Conservation (phyloP, 2,113 vertebrate genomes). For the Dissostichus mawsoni region DNA sequence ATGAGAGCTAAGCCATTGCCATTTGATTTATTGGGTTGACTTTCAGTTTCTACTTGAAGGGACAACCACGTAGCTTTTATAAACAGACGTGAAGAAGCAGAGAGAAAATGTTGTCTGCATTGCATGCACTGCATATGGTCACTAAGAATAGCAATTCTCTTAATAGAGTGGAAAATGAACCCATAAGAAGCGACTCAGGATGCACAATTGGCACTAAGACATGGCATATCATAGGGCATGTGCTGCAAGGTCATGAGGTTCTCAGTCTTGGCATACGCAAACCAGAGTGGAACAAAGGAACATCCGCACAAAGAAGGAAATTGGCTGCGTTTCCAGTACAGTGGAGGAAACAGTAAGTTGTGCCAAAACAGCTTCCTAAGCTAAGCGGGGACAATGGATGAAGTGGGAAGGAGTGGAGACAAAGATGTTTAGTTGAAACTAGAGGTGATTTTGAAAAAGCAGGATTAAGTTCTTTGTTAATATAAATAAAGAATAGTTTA, state of each 20-base stretch:
- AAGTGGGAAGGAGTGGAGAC: constrained; percentile 11
- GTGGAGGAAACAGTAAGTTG: constrained; percentile 18
- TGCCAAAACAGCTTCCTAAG: constrained; percentile 38
- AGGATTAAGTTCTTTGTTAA: constrained; percentile 6
- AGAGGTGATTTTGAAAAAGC: constrained; percentile 10
- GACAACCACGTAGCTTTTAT: constrained; percentile 6
- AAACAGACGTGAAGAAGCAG: constrained; percentile 34
- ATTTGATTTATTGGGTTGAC: constrained; percentile 36
- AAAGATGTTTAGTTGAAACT: constrained; percentile 32
- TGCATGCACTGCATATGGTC: constrained; percentile 14
- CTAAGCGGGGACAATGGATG: constrained; percentile 22
- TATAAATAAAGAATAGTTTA: constrained; percentile 5
- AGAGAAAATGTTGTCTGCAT: constrained; percentile 8
- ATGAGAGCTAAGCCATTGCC: constrained; percentile 26
- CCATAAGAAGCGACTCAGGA: constrained; percentile 35
- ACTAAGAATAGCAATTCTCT: constrained; percentile 16
- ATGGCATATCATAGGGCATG: constrained; percentile 34
- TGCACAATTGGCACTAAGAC: constrained; percentile 37
- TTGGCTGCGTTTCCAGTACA: constrained; percentile 25
- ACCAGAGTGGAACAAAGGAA: constrained; percentile 44
- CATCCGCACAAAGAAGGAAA: constrained; percentile 19
- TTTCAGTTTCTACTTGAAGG: constrained; percentile 38
- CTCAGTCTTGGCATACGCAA: constrained; percentile 46
- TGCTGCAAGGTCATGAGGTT: constrained; percentile 36
- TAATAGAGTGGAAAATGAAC: constrained; percentile 33